phyloP scores from a whole-genome alignment of 2,113 vertebrate genomes.

The Diphyllodes magnificus region DNA sequence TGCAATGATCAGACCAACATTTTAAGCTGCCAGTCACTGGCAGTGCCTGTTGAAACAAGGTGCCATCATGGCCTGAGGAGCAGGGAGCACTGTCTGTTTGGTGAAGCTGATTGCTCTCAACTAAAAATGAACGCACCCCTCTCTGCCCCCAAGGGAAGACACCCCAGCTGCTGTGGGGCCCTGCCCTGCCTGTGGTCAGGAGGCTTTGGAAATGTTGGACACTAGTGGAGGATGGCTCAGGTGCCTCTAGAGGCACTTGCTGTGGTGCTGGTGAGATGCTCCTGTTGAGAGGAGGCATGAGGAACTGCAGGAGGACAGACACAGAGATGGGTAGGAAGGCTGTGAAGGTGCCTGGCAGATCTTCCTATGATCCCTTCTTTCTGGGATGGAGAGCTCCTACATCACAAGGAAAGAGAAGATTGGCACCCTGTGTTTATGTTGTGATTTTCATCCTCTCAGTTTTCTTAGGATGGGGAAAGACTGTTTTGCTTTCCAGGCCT shows the following conservation, averaged over 20 bases:
- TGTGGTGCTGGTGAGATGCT: accelerated
- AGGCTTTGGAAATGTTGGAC: background rate
- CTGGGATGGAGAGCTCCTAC: background rate
- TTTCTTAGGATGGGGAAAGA: background rate
- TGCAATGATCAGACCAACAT: background rate
- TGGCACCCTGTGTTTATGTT: background rate
- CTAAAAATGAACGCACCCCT: accelerated
- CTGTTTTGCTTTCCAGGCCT: background rate
- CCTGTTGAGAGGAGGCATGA: background rate
- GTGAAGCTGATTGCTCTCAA: background rate
- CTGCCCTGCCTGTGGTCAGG: background rate
- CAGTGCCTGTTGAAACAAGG: background rate
- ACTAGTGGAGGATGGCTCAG: background rate
- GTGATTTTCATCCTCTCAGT: background rate
- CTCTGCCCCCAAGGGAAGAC: accelerated
- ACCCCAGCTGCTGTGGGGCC: background rate
- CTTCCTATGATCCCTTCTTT: background rate
- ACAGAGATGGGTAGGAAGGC: background rate
- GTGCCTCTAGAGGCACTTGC: background rate
- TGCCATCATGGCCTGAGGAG: background rate
- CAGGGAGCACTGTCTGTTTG: background rate
- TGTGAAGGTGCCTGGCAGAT: background rate
- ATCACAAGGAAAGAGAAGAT: background rate
- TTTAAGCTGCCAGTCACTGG: background rate
- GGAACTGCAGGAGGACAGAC: background rate